Base-by-base conservation (phyloP, 2,113 vertebrate genomes). In the Aldabrachelys gigantea region DNA sequence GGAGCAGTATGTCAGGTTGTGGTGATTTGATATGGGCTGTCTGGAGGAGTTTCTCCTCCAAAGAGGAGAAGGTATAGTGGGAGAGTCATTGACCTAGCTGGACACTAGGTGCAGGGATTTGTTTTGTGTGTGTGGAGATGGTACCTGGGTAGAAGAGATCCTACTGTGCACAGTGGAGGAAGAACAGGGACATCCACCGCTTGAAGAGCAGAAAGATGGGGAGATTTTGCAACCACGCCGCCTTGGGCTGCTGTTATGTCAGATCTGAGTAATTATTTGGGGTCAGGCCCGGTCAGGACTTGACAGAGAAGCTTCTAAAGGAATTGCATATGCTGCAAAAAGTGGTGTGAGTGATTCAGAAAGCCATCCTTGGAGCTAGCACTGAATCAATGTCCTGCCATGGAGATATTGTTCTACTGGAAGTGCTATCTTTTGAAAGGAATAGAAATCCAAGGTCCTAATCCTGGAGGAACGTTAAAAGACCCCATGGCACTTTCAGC, bases 211-310 rank as follows among this genome's bases (percentile, higher is more conserved):
- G 54, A 83, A 96, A 78, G 75, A 89, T 1, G 0, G 38, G 75
- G 79, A 38, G 80, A 29, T 35, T 53, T 29, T 50, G 38, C 59
- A 88, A 29, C 53, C 80, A 89, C 88, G 87, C 57, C 25, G 29
- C 57, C 1, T 44, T 84, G 85, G 35, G 22, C 72, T 95, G 53
- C 24, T 93, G 88, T 59, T n/a, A 1, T 54, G 85, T 88, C 76
- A 80, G 50, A 92, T 95, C 80, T 92, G 81, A 89, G 88, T 79
- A 65, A 85, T 85, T 75, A 85, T 89, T 83, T 82, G 87, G 94
- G 92, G 94, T 97, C 96, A 49, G 91, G 93, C 65, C 92, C 82
- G 95, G 96, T 96, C 96, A 97, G 94, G 95, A 96, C 84, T 93
- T 38, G 50, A 96, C 93, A 95, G 54, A 94, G 95, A 97, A 91